These are phyloP conservation scores for cat (Felis catus) DNA, from an alignment of 2,113 vertebrate species.

Conservation along the genomic window DNA sequence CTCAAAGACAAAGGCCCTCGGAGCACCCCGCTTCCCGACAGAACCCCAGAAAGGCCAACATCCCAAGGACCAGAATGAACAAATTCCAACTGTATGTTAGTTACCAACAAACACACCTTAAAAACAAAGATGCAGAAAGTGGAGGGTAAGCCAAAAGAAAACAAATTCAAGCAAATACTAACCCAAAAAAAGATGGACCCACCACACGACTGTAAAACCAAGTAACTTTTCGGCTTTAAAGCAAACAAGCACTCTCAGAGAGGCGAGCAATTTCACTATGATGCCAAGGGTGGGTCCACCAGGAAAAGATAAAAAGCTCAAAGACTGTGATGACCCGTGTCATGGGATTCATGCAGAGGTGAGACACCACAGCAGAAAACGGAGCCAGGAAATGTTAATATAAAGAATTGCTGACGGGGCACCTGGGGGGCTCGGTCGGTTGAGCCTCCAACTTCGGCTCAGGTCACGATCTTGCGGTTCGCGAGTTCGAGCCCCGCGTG, in stretches of 20 bases:
- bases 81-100: not conserved
- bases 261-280: not conserved
- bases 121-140: not conserved
- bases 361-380: not conserved
- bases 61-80: not conserved
- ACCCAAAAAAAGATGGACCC: not conserved
- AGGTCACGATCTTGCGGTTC: not conserved
- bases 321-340: not conserved
- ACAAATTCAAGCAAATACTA: not conserved
- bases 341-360: no score
- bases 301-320: not conserved
- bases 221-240: not conserved
- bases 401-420: not conserved
- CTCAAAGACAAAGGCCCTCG: not conserved
- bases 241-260: not conserved
- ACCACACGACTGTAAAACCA: not conserved
- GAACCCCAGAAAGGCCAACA: not conserved
- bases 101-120: not conserved
- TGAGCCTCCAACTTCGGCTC: not conserved
- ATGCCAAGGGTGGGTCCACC: not conserved
- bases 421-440: not conserved
- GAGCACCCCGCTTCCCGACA: accelerated
- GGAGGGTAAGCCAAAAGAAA: not conserved
- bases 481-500: not conserved
- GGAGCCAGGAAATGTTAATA: not conserved